These are phyloP conservation scores for Toxotes chatareus DNA, from an alignment of 2,113 vertebrate species.

Conservation along the genomic window DNA sequence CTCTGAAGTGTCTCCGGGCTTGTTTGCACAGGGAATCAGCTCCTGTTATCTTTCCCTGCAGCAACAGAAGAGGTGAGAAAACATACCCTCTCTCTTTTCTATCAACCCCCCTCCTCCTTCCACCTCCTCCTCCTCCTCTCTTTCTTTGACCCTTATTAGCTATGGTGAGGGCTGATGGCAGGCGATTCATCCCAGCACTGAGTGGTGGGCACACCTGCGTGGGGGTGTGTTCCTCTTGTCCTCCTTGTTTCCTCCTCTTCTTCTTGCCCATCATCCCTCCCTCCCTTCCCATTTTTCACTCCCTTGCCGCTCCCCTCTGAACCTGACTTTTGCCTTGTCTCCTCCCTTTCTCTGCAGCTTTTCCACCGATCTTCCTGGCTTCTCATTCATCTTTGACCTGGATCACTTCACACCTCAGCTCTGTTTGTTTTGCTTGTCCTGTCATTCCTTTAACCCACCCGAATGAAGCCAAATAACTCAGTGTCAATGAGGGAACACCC, in stretches of 20 bases:
- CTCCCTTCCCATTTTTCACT: constrained; percentile 49
- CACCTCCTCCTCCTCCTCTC: constrained; percentile 41
- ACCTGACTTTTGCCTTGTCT: constrained; percentile 25
- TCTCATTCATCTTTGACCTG: constrained; percentile 75
- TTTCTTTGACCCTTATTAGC: constrained; percentile 77
- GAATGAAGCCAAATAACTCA: constrained; percentile 79
- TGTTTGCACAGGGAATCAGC: constrained; percentile 81
- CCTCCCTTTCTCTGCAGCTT: constrained; percentile 24
- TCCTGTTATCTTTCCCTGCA: constrained; percentile 77
- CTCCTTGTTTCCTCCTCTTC: constrained; percentile 27
- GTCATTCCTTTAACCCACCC: constrained; percentile 75
- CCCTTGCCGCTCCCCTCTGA: constrained; percentile 18
- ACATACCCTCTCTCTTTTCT: constrained; percentile 59
- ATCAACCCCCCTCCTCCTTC: constrained; percentile 18
- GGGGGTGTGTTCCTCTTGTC: constrained; percentile 59
- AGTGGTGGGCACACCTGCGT: constrained; percentile 74
- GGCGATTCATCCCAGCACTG: constrained; percentile 61
- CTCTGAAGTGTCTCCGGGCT: constrained; percentile 67
- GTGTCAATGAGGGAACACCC: constrained; percentile 68
- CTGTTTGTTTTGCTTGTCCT: constrained; percentile 88
- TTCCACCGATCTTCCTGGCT: constrained; percentile 31
- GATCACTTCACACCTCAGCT: constrained; percentile 84
- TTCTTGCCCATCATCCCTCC: constrained; percentile 10
- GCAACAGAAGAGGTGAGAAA: constrained; percentile 74
- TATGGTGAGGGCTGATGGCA: constrained; percentile 68